Percentiles rank a stretch among this genome's conserved stretches.
Conservation (phyloP, 2,888 invertebrate species). For the Heteromurus nitidus region DNA sequence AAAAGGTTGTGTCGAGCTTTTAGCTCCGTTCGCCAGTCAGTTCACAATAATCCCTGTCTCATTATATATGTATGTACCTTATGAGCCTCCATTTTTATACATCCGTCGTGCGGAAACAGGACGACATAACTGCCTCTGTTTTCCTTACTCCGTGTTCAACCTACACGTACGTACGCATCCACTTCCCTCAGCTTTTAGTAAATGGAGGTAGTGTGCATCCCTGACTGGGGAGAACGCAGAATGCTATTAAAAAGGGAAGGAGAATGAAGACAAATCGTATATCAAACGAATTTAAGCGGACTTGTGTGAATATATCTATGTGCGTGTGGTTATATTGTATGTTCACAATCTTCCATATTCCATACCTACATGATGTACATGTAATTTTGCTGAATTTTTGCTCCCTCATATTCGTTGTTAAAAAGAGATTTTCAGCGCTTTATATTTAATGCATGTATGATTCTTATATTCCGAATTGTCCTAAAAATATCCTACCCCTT, state of each 20-base stretch:
- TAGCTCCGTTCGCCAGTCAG: slow-evolving; percentile 43
- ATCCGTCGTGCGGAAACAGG: slow-evolving; percentile 50
- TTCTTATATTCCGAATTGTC: too few relatives aligned
- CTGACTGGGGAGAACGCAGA: slow-evolving; percentile 15
- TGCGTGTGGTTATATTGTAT: slow-evolving; percentile 23
- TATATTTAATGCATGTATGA: too few relatives aligned
- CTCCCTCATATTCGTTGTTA: too few relatives aligned
- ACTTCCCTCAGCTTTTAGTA: slow-evolving; percentile 18
- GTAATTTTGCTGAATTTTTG: too few relatives aligned
- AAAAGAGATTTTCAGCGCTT: too few relatives aligned
- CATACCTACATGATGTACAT: too few relatives aligned
- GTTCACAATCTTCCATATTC: too few relatives aligned
- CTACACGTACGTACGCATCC: slow-evolving; percentile 16
- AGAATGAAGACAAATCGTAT: slow-evolving; percentile 54
- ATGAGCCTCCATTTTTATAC: slow-evolving; percentile 52
- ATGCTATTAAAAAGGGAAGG: slow-evolving; percentile 34
- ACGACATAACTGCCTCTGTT: slow-evolving; percentile 44
- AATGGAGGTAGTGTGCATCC: slow-evolving; percentile 1
- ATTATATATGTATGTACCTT: slow-evolving; percentile 59
- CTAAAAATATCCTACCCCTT: too few relatives aligned
- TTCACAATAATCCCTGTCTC: slow-evolving; percentile 52
- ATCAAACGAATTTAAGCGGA: slow-evolving; percentile 57
- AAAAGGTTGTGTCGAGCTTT: slow-evolving; percentile 47
- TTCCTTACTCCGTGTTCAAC: neutral
- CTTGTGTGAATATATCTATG: too few relatives aligned